These are phyloP conservation scores for Xenopus tropicalis DNA, from an alignment of 2,113 vertebrate species.

Conservation along the genomic window UCB_Xtro_10.0 CM004443.2:79406001-79406500, in stretches of 20 bases:
- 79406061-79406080: too few relatives aligned
- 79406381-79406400: not conserved
- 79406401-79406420: not conserved
- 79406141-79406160: too few relatives aligned
- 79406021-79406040: too few relatives aligned
- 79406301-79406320: slow-evolving; percentile 57
- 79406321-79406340: slow-evolving; percentile 63
- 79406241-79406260: slow-evolving; percentile 51
- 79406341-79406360: slow-evolving; percentile 60
- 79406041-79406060: too few relatives aligned
- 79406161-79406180: too few relatives aligned
- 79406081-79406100: too few relatives aligned
- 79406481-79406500: too few relatives aligned
- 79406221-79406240: slow-evolving; percentile 28
- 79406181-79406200: too few relatives aligned
- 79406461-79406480: not conserved
- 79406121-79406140: too few relatives aligned
- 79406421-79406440: not conserved
- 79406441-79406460: not conserved
- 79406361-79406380: slow-evolving; percentile 54
- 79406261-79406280: slow-evolving; percentile 65
- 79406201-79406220: not conserved
- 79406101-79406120: too few relatives aligned
- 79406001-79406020: too few relatives aligned
- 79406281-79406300: slow-evolving; percentile 64